phyloP scores from a whole-genome alignment of 1,140 invertebrate genomes.

The Nylanderia fulva region DNA sequence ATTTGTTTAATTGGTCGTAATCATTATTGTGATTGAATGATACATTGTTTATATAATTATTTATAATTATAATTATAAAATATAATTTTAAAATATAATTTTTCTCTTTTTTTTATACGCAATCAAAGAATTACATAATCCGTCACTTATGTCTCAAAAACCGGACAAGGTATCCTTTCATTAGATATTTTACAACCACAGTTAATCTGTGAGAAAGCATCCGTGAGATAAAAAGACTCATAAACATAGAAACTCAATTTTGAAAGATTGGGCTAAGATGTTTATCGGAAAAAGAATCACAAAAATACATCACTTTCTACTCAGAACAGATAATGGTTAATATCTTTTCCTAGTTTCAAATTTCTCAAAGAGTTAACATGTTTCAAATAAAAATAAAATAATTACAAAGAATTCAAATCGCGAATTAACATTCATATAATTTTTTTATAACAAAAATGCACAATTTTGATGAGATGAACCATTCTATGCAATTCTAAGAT shows the following conservation, averaged over 20 bases:
- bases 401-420: background rate
- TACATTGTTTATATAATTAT: too few relatives aligned
- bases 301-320: background rate
- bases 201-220: conserved; percentile 46
- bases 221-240: background rate
- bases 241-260: conserved; percentile 45
- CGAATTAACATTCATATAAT: background rate
- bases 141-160: conserved; percentile 52
- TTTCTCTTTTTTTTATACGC: conserved; percentile 2
- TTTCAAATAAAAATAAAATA: background rate
- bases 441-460: background rate
- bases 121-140: conserved; percentile 40
- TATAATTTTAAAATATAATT: too few relatives aligned
- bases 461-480: background rate
- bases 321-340: background rate
- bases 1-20: background rate
- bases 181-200: conserved; percentile 2
- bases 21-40: too few relatives aligned
- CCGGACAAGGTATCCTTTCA: conserved; percentile 40
- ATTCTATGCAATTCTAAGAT: background rate
- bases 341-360: background rate
- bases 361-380: background rate
- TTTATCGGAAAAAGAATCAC: background rate
- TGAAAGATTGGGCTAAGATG: background rate
- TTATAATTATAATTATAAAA: too few relatives aligned